Conservation (phyloP, 2,888 invertebrate genomes). For the Carpatolechia fugitivella region DNA sequence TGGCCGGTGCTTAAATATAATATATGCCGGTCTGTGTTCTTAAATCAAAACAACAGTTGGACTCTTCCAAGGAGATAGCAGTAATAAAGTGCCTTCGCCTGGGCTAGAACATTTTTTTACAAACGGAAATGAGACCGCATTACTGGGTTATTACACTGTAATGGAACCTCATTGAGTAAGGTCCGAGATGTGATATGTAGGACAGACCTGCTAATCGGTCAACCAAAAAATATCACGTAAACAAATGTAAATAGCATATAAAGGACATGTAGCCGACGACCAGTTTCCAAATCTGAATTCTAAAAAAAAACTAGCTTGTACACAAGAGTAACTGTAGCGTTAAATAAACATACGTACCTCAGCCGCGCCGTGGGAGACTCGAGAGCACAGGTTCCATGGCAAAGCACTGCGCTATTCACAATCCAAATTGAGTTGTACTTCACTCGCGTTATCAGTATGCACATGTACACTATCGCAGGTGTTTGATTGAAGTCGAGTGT, state of each 20-base stretch:
- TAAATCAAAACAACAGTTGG: background rate
- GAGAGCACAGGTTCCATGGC: conserved; percentile 10
- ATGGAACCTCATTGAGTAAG: background rate
- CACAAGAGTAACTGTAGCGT: background rate
- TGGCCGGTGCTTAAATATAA: background rate
- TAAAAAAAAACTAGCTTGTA: background rate
- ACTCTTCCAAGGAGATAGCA: background rate
- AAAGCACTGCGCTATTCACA: conserved; percentile 19
- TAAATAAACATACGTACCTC: conserved; percentile 16
- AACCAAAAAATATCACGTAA: background rate
- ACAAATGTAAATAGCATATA: background rate
- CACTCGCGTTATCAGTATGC: conserved; percentile 23
- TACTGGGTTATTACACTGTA: conserved; percentile 1
- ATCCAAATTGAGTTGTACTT: conserved; percentile 12
- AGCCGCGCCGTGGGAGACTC: background rate
- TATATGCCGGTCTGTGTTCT: background rate
- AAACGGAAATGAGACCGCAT: conserved; percentile 2
- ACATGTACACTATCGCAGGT: conserved; percentile 28
- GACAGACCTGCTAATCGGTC: background rate
- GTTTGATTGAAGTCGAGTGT: conserved; percentile 38
- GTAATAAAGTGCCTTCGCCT: conserved; percentile 2
- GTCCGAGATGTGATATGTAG: background rate
- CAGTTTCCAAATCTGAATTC: background rate
- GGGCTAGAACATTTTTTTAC: conserved; percentile 2
- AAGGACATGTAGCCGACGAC: background rate